Evolutionary conservation across 2,888 invertebrate genomes (phyloP), one percentile per base, ranked within the genome.

Genomic region (Torymus aiolomorphi): DNA sequence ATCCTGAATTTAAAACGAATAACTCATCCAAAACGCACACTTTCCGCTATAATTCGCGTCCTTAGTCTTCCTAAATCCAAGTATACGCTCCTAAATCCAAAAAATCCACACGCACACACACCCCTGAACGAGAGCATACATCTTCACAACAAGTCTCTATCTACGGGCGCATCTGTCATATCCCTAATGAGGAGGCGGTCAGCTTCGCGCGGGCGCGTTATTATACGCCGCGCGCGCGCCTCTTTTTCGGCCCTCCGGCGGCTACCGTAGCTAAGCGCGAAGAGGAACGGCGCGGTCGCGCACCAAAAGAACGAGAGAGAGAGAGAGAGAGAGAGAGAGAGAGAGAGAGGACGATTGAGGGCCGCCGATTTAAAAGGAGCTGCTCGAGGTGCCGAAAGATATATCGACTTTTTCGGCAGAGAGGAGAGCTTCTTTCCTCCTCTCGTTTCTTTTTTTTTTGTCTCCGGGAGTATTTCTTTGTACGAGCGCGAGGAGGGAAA

Each of bases 131-230:
- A n/a, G n/a, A 31, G 2, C 31, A 31, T 31, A 31, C 31, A 31
- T 31, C 31, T 31, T 31, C 3, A 8, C 31, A 31, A 31, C 31
- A 31, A 31, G 80, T 71, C 72, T 83, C 65, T 81, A 83, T 81
- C 81, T 79, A 59, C 82, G 83, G 82, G 75, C 81, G 85, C 87
- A 88, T 89, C 87, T 86, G 88, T 89, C 89, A 88, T 88, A 88
- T 87, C 86, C 86, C 87, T 88, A 88, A 88, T 88, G 88, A 88
- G 88, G 85, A 86, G 83, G 83, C 82, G 81, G 70, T 67, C 67
- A 18, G 10, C 24, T 14, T 16, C 31, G 8, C 31, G 3, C 24
- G 24, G 20, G 81, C 80, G 82, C 78, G 83, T 85, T 85, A 85
- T 85, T 84, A 84, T 85, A 82, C 81, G 82, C 83, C 76, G 81